Evolutionary conservation across 2,797 vertebrate genomes (phyloP).

Genomic region (Masticophis lateralis): DNA sequence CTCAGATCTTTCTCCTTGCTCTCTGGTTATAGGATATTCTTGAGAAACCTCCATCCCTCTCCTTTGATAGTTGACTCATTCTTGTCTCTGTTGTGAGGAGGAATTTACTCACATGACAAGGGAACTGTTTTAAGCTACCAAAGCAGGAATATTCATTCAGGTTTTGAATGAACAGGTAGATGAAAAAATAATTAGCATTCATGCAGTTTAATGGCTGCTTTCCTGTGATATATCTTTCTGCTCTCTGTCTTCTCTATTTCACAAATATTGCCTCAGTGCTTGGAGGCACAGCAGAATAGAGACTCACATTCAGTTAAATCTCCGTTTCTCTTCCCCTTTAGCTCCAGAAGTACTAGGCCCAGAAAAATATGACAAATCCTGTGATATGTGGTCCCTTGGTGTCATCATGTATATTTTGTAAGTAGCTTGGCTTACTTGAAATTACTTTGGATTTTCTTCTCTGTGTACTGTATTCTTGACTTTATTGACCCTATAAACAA

Average conservation of each 20-base stretch:
- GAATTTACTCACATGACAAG: background rate
- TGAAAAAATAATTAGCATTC: background rate
- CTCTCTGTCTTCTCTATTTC: background rate
- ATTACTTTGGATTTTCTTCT: background rate
- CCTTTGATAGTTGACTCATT: background rate
- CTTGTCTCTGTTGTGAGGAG: background rate
- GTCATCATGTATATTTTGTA: slow-evolving; percentile 99
- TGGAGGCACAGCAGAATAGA: background rate
- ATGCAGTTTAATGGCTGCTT: background rate
- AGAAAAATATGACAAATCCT: slow-evolving; percentile 98
- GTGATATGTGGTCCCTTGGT: slow-evolving; percentile 99
- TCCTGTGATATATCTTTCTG: background rate
- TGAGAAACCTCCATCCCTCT: too few species aligned
- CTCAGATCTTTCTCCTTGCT: background rate
- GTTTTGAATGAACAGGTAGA: background rate
- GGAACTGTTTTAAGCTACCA: background rate
- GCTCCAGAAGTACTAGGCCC: slow-evolving; percentile 97
- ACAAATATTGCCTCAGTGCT: background rate
- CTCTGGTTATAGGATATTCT: background rate
- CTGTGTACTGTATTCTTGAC: background rate
- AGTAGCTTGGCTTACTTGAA: slow-evolving; percentile 62
- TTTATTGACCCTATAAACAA: background rate
- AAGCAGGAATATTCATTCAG: background rate
- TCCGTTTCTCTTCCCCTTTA: slow-evolving; percentile 53
- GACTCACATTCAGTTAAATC: background rate